Evolutionary conservation across 1,140 invertebrate species (phyloP).

Genomic region (Drosophila kanapiae): DNA sequence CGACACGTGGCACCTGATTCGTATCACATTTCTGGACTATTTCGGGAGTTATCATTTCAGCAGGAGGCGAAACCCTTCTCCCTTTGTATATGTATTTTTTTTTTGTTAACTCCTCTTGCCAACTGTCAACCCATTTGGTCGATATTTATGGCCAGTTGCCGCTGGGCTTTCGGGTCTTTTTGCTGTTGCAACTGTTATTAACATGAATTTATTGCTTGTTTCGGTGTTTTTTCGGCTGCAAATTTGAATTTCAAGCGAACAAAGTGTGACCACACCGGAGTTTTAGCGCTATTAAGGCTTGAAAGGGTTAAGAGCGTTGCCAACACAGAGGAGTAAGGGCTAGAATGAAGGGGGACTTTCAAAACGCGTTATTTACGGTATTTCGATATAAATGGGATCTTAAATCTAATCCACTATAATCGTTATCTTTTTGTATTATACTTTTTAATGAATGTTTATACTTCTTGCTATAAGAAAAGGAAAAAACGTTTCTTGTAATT

Average conservation of each 20-base stretch:
- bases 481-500: background rate
- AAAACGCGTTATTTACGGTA: background rate
- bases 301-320: slow-evolving; percentile 7
- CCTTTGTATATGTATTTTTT: background rate
- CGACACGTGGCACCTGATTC: slow-evolving; percentile 83
- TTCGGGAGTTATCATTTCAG: slow-evolving; percentile 71
- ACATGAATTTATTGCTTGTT: slow-evolving; percentile 71
- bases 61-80: slow-evolving; percentile 52
- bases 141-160: slow-evolving; percentile 75
- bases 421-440: no score
- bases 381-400: background rate
- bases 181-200: slow-evolving; percentile 73
- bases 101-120: slow-evolving; percentile 47
- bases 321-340: background rate
- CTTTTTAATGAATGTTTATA: no score
- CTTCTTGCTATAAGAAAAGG: background rate
- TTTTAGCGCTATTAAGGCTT: slow-evolving; percentile 15
- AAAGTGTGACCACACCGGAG: slow-evolving; percentile 39
- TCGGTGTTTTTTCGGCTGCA: slow-evolving; percentile 36
- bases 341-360: background rate
- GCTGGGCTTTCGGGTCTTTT: slow-evolving; percentile 32
- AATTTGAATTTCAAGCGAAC: slow-evolving; percentile 47
- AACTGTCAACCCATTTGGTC: slow-evolving; percentile 77
- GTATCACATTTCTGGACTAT: slow-evolving; percentile 81
- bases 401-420: background rate